Evolutionary conservation across 2,797 vertebrate species (phyloP).

Genomic region (Myoxocephalus aenaeus): DNA sequence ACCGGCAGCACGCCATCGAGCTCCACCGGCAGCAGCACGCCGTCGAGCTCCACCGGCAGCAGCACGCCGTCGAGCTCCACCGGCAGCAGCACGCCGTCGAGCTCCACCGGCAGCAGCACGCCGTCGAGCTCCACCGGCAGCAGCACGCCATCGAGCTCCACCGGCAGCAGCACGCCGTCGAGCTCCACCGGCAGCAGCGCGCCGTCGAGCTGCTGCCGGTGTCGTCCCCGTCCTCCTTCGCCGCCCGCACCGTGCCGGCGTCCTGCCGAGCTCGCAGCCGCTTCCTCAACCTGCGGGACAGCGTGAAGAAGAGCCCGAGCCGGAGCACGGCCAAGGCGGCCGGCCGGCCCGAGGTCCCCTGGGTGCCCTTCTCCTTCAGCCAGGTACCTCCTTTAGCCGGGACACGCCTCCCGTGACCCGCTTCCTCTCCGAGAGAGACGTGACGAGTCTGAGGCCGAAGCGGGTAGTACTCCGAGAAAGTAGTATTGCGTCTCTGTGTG

Average conservation of each 20-base stretch:
- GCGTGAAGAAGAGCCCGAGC: conserved; percentile 91
- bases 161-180: conserved; percentile 70
- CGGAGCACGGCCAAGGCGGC: conserved; percentile 88
- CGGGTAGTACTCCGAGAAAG: too few species aligned
- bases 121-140: conserved; percentile 57
- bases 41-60: conserved; percentile 28
- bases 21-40: conserved; percentile 43
- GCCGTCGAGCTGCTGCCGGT: conserved; percentile 42
- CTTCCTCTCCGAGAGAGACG: too few species aligned
- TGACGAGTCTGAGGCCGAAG: too few species aligned
- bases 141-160: conserved; percentile 57
- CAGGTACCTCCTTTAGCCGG: conserved; percentile 78
- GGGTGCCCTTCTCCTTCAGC: conserved; percentile 76
- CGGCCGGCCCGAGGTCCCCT: conserved; percentile 75
- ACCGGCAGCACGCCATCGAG: conserved; percentile 69
- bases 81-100: conserved; percentile 35
- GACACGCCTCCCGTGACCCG: too few species aligned
- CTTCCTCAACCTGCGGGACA: conserved; percentile 90
- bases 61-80: conserved; percentile 60
- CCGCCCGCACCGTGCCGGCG: conserved; percentile 79
- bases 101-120: conserved; percentile 69
- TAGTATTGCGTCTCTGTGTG: too few species aligned
- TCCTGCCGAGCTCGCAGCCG: conserved; percentile 81
- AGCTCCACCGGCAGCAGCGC: conserved; percentile 46
- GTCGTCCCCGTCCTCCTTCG: conserved; percentile 64